Base-by-base conservation (phyloP, 1,140 invertebrate genomes). In the Eriocheir sinensis region DNA sequence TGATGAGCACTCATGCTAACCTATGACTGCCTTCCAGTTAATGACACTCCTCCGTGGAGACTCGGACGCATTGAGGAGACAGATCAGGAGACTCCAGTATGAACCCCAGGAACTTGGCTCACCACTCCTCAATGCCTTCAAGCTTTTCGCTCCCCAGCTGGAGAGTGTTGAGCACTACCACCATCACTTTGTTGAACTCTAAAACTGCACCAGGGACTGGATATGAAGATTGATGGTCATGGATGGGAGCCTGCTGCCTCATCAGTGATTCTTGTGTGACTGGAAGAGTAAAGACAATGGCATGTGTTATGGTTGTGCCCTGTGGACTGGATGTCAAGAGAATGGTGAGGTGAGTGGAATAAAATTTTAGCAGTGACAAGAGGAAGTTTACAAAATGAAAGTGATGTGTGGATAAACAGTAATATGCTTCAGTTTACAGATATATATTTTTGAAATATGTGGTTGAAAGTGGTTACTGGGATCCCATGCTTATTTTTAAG, bases 61-160 rank as follows among this genome's bases (percentile, higher is more conserved):
- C 97, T 98, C 95, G 98, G 98, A 96, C 97, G 98, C 96, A 98
- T 98, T 96, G 98, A 98, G 97, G 98, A 98, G 97, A 97, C 98
- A 96, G 98, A 98, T 96, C 98, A 98, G 96, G 98, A 98, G 97
- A 98, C 98, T 96, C 98, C 98, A 95, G 98, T 98, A 96, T 98
- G 97, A 98, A 97, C 90, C 92, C 32, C 90, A 88, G 48, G 93
- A 92, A 80, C 38, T 95, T 80, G 94, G 94, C 30, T 95, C 95
- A 32, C 80, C 96, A 38, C 92, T 95, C 91, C 91, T 95, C 83
- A 93, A 92, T 41, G 93, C 95, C 89, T 95, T 95, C 95, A 93
- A 95, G 92, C 95, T 95, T 40, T 93, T 95, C 79, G 95, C 95
- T 48, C 95, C 95, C 8, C 95, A 95, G 53, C 90, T 94, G 81